These are phyloP conservation scores for Oncorhynchus clarkii DNA, from an alignment of 2,113 vertebrate genomes.

Conservation along the genomic window DNA sequence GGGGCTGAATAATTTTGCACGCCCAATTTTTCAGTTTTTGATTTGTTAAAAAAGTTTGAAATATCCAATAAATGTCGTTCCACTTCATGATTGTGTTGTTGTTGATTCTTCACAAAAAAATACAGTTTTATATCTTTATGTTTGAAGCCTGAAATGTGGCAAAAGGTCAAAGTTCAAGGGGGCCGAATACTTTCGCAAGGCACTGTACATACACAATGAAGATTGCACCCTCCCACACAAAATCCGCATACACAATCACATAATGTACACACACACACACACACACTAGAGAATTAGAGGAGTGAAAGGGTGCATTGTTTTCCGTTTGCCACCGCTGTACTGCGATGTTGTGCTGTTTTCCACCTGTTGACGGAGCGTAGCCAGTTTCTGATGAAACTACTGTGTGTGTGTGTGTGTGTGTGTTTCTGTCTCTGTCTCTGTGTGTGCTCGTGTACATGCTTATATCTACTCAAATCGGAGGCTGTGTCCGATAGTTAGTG, in stretches of 20 bases:
- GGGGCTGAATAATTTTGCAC: too few species aligned
- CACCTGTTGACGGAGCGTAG: constrained; percentile 44
- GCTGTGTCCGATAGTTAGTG: background rate
- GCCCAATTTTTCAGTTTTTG: too few species aligned
- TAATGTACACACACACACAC: background rate
- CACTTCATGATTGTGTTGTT: too few species aligned
- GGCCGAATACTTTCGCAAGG: too few species aligned
- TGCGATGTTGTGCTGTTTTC: constrained; percentile 21
- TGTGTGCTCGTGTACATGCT: background rate
- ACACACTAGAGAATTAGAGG: constrained; percentile 8
- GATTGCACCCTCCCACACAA: too few species aligned
- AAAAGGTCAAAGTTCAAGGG: too few species aligned
- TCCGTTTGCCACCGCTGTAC: background rate
- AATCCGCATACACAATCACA: background rate
- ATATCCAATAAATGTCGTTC: too few species aligned
- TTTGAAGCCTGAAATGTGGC: too few species aligned
- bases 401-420: constrained; percentile 1
- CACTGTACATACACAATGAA: too few species aligned
- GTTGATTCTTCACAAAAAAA: too few species aligned
- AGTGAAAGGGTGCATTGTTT: constrained; percentile 44
- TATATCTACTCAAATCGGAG: background rate
- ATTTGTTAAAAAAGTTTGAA: too few species aligned
- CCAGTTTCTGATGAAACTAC: background rate
- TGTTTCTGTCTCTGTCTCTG: background rate
- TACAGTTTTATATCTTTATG: too few species aligned